phyloP scores from a whole-genome alignment of 2,797 vertebrate species.

The Geotrypetes seraphini region DNA sequence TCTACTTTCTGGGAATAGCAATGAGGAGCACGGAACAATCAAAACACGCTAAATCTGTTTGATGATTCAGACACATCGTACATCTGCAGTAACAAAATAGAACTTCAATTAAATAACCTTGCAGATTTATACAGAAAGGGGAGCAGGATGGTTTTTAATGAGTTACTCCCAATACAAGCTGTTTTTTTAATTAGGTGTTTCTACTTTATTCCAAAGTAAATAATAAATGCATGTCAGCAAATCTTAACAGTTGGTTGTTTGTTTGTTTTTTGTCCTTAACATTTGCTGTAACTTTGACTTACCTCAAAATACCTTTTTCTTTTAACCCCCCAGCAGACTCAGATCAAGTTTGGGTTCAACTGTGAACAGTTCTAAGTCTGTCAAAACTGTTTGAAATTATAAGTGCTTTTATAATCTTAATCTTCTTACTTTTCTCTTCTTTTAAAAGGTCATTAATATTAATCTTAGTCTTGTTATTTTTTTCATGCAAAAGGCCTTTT shows the following conservation, averaged over 20 bases:
- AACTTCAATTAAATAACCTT: constrained; percentile 58
- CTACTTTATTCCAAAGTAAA: constrained; percentile 42
- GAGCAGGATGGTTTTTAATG: constrained; percentile 57
- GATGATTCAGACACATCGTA: constrained; percentile 51
- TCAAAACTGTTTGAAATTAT: too few relatives aligned
- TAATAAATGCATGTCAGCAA: constrained; percentile 26
- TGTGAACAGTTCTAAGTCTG: too few relatives aligned
- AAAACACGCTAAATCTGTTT: constrained; percentile 56
- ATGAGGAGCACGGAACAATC: constrained; percentile 60
- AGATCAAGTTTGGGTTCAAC: too few relatives aligned
- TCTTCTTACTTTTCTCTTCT: too few relatives aligned
- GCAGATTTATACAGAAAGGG: constrained; percentile 45
- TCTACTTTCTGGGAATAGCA: constrained; percentile 68
- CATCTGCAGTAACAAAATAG: constrained; percentile 52
- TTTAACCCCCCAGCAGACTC: too few relatives aligned
- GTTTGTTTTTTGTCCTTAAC: constrained; percentile 23
- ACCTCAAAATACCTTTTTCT: constrained; percentile 22
- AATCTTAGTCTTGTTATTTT: too few relatives aligned
- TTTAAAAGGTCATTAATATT: too few relatives aligned
- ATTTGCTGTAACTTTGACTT: constrained; percentile 28
- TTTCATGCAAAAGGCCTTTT: too few relatives aligned
- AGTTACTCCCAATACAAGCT: constrained; percentile 45
- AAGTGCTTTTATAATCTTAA: too few relatives aligned
- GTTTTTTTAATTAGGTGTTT: constrained; percentile 49
- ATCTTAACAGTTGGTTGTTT: constrained; percentile 18